Evolutionary conservation across 2,888 invertebrate species (phyloP).

Genomic region (Coremacera marginata): DNA sequence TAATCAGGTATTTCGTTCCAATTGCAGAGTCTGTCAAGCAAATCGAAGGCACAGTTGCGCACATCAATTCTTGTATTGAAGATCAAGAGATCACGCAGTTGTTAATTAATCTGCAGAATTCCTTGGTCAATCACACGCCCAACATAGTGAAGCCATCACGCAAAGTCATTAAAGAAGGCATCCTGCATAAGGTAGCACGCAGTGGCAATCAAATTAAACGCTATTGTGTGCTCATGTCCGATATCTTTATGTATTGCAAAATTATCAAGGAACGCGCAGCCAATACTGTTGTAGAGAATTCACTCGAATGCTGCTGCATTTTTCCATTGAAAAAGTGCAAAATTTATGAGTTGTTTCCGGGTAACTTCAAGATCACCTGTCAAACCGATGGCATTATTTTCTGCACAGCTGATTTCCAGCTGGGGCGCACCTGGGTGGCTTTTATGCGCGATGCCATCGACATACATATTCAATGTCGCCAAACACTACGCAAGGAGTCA

Average conservation of each 20-base stretch:
- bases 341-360: slow-evolving; percentile 73
- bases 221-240: slow-evolving; percentile 79
- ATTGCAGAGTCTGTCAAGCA: slow-evolving; percentile 76
- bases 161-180: slow-evolving; percentile 78
- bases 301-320: slow-evolving; percentile 76
- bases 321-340: slow-evolving; percentile 79
- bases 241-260: slow-evolving; percentile 82
- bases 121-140: slow-evolving; percentile 74
- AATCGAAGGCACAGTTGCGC: slow-evolving; percentile 77
- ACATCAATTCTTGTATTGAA: slow-evolving; percentile 80
- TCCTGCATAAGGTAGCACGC: slow-evolving; percentile 73
- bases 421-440: slow-evolving; percentile 73
- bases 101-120: slow-evolving; percentile 77
- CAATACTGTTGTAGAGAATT: slow-evolving; percentile 72
- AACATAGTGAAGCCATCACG: slow-evolving; percentile 76
- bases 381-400: slow-evolving; percentile 73
- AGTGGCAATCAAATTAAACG: slow-evolving; percentile 71
- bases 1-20: slow-evolving; percentile 66
- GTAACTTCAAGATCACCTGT: slow-evolving; percentile 75
- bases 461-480: slow-evolving; percentile 72
- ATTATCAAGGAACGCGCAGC: slow-evolving; percentile 70
- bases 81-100: slow-evolving; percentile 80
- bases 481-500: slow-evolving; percentile 76
- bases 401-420: slow-evolving; percentile 71
- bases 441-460: slow-evolving; percentile 73